Base-by-base conservation (phyloP, 2,797 vertebrate species). In the Pterois miles region DNA sequence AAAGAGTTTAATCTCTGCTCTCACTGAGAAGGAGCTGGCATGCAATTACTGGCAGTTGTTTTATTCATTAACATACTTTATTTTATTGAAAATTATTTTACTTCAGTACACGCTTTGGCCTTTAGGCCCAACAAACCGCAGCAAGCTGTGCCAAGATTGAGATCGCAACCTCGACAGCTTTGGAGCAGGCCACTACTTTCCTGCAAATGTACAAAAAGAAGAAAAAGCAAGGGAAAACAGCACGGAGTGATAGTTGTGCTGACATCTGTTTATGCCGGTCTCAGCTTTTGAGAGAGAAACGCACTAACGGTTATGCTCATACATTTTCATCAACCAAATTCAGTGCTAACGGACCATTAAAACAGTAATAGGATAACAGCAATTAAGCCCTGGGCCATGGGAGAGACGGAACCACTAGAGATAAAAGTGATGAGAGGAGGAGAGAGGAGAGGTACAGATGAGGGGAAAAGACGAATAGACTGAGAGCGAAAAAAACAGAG, bases 341-440 rank as follows among this genome's bases (percentile, higher is more conserved):
- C 74, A 80, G 64, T 70, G 78, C 77, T 84, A 87, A 86, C 73
- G 50, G 74, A 84, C 64, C 85, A 91, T 90, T 91, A 88, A 92
- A 89, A 85, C 76, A 79, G 81, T 88, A 90, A 87, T 85, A 86
- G 83, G 81, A 84, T 89, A 82, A 89, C 66, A 65, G 81, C 87
- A 87, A 91, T 91, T 84, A 91, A 82, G 83, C 84, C 86, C 54
- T 52, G 46, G 81, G 84, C 73, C 69, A 64, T 29, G 53, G 67
- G 67, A 86, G 79, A 88, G 71, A 86, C 13, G 58, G 79, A 81
- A 76, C 63, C 56, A 79, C 62, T 27, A 54, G 54, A 84, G 65
- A 88, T 83, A 71, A 81, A 83, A 82, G 78, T 66, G 65, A 81
- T 75, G 78, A 83, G 65, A 69, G 66, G 36, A 80, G 57, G 33